Base-by-base conservation (phyloP, 2,888 invertebrate species). In the Himalopsyche tibetana region DNA sequence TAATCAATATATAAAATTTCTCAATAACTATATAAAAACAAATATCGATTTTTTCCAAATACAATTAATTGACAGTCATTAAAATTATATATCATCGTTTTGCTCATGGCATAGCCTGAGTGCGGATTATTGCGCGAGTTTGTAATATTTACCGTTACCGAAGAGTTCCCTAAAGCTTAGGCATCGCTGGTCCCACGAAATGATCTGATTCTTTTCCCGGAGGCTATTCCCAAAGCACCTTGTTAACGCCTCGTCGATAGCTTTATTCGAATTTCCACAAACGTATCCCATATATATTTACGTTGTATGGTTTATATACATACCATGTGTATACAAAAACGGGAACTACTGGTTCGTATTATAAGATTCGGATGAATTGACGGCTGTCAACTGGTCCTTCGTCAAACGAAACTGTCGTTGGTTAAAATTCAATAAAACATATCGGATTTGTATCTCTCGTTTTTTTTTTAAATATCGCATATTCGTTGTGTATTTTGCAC, bases 331-430 rank as follows among this genome's bases (percentile, higher is more conserved):
- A 63, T 63, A 19, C 63, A 19, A 2, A 19, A 63, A 63, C 19
- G 19, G 63, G n/a, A 56, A 28, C n/a, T 63, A 63, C 63, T 8
- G 28, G 9, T 19, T n/a, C 19, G 19, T 28, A 63, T 63, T 63
- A 63, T 28, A 63, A 11, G n/a, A 63, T 63, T 28, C 63, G 63
- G 19, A 63, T 63, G 63, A 63, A n/a, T 36, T 55, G 82, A 38
- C 82, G 55, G 55, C 55, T 82, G 82, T 51, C 82, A 82, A 28
- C n/a, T 19, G 55, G 56, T 51, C 82, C 82, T 56, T 82, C 56
- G 19, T 82, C 82, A 82, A 82, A 82, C 36, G 40, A 55, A 19
- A 82, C 56, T 82, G 55, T 82, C 82, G 55, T 19, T 42, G 17
- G 4, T 55, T 51, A 80, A 40, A 38, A 28, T 80, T n/a, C 38